Percentiles rank a stretch among this genome's conserved stretches.
Evolutionary conservation across 92 coral and sea anemone genomes (phyloP).

Genomic region (Micromussa lordhowensis): DNA sequence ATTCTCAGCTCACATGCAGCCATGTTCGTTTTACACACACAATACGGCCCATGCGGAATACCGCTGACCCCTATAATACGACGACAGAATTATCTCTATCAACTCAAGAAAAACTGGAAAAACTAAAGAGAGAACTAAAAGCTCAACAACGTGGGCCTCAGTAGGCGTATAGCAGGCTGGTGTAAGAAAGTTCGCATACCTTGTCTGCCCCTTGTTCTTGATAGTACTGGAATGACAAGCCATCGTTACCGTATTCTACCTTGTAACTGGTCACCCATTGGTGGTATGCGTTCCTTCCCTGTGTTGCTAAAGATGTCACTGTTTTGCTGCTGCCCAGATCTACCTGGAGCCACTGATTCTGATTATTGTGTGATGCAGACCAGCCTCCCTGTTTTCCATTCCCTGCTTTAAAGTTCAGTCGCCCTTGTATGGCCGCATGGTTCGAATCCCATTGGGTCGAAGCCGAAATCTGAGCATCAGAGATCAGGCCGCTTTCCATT

Average conservation of each 20-base stretch:
- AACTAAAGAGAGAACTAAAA: no score
- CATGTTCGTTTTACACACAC: no score
- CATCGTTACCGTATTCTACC: constrained; percentile 5
- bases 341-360: constrained; percentile 4
- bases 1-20: no score
- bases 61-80: no score
- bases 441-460: constrained; percentile 1
- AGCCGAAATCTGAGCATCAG: constrained; percentile 5
- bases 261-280: constrained; percentile 2
- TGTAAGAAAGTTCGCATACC: not conserved
- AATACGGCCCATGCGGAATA: no score
- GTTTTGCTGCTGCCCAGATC: not conserved
- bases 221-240: not conserved
- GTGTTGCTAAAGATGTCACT: not conserved
- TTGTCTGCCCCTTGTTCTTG: constrained; percentile 7
- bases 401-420: not conserved
- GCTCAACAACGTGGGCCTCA: no score
- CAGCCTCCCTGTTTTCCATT: constrained; percentile 1
- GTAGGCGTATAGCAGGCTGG: no score
- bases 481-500: not conserved
- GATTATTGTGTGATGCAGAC: not conserved
- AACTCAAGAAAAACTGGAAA: no score
- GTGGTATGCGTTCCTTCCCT: not conserved
- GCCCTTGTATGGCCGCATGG: constrained; percentile 11
- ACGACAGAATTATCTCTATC: no score